Evolutionary conservation across 2,888 invertebrate species (phyloP), one percentile per base, ranked within the genome.

Genomic region (Clivina fossor): DNA sequence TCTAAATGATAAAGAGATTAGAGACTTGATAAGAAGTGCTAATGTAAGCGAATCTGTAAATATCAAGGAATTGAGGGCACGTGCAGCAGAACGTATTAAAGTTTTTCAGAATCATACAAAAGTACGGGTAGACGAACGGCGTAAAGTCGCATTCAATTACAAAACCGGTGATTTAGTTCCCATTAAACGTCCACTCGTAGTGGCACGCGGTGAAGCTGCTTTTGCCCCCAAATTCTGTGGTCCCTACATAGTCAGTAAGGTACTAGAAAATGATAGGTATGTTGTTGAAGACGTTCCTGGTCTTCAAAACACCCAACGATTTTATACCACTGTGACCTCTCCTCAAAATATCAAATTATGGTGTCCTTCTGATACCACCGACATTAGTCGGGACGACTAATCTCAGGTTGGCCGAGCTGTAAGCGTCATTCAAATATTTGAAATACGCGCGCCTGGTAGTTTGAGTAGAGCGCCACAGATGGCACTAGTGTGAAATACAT

Each of bases 241-340:
- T 9, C 40, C 40, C 16, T 40, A 40, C 11, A 9, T 40, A 9
- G 40, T 18, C n/a, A 40, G 19, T 40, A 19, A 9, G 19, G 11
- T 40, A 9, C 19, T 40, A 19, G 18, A 40, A n/a, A n/a, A n/a
- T n/a, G n/a, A n/a, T n/a, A n/a, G n/a, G n/a, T n/a, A n/a, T 40
- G 19, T 40, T 40, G 19, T 40, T 40, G 40, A 40, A 40, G 40
- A 40, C 19, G 40, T 40, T 19, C 40, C n/a, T n/a, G n/a, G n/a
- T n/a, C n/a, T n/a, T n/a, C n/a, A n/a, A n/a, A n/a, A n/a, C n/a
- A n/a, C n/a, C n/a, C n/a, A n/a, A n/a, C n/a, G n/a, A n/a, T n/a
- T n/a, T n/a, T n/a, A n/a, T n/a, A n/a, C n/a, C n/a, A n/a, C n/a
- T n/a, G n/a, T n/a, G n/a, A n/a, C n/a, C n/a, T n/a, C n/a, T n/a